Conservation (phyloP, 1,140 invertebrate species). For the Teleopsis dalmanni region DNA sequence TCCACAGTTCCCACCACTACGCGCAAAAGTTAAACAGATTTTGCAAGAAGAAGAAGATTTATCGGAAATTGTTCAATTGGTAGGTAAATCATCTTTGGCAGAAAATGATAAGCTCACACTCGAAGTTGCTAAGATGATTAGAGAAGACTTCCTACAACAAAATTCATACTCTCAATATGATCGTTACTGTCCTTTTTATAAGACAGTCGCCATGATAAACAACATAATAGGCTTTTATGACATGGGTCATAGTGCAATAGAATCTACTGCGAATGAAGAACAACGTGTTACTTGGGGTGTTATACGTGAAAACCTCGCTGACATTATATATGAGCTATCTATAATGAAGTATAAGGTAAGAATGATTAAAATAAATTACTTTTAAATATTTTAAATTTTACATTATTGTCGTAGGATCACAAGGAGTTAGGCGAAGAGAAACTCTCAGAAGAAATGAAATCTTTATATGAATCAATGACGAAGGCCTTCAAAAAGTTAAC, state of each 20-base stretch:
- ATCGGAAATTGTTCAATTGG: conserved; percentile 81
- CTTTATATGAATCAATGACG: no score
- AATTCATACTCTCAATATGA: conserved; percentile 36
- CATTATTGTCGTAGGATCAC: not conserved
- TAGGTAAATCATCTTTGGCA: conserved; percentile 69
- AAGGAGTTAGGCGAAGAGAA: no score
- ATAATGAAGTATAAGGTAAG: conserved; percentile 30
- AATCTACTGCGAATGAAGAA: conserved; percentile 17
- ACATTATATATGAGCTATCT: conserved; percentile 26
- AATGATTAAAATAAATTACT: not conserved
- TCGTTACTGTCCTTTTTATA: conserved; percentile 34
- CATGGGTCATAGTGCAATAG: conserved; percentile 11
- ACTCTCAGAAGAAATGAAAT: no score
- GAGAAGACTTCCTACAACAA: conserved; percentile 40
- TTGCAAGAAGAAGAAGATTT: conserved; percentile 82
- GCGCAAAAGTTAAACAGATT: conserved; percentile 58
- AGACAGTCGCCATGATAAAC: conserved; percentile 30
- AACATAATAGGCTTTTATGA: conserved; percentile 32
- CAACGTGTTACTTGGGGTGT: conserved; percentile 28
- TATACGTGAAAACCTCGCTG: conserved; percentile 17
- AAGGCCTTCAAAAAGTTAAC: no score
- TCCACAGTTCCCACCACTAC: conserved; percentile 58
- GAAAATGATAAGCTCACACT: conserved; percentile 34
- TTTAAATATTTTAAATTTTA: not conserved
- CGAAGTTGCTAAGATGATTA: conserved; percentile 34